Evolutionary conservation across 35 echinoderm and acorn worm genomes (phyloP).

Genomic region (Stichopus chloronotus): DNA sequence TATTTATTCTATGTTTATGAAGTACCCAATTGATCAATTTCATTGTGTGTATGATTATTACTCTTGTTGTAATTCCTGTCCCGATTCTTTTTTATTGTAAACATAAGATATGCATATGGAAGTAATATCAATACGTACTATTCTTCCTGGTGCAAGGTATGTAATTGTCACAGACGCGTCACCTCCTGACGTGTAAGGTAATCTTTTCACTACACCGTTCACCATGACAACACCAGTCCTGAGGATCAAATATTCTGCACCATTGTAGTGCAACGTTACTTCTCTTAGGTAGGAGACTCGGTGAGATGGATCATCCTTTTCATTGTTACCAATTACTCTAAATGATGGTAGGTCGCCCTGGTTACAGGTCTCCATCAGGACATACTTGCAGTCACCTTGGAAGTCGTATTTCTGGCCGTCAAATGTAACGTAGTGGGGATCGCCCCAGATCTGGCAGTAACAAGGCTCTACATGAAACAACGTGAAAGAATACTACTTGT

Average conservation of each 20-base stretch:
- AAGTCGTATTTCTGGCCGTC: conserved; percentile 61
- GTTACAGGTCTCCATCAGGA: conserved; percentile 25
- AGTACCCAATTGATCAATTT: too few relatives aligned
- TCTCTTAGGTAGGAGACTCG: neutral
- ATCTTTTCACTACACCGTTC: neutral
- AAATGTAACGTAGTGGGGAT: conserved; percentile 64
- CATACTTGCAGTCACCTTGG: conserved; percentile 63
- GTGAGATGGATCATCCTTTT: neutral
- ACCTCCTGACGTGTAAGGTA: neutral
- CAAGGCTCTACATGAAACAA: neutral
- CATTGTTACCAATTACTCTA: conserved; percentile 14
- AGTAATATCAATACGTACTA: too few relatives aligned
- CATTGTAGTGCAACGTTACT: neutral
- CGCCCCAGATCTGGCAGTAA: conserved; percentile 37
- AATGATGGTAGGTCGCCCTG: conserved; percentile 19
- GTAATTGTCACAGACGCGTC: neutral
- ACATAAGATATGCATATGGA: too few relatives aligned
- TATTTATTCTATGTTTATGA: too few relatives aligned
- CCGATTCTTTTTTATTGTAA: too few relatives aligned
- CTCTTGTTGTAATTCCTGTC: too few relatives aligned
- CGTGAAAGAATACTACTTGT: too few relatives aligned
- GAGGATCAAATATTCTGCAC: neutral
- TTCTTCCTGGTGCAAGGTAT: neutral
- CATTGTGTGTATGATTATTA: too few relatives aligned
- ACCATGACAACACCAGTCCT: conserved; percentile 4